These are phyloP conservation scores for Nyctibius bracteatus DNA, from an alignment of 2,113 vertebrate species.

Conservation along the genomic window DNA sequence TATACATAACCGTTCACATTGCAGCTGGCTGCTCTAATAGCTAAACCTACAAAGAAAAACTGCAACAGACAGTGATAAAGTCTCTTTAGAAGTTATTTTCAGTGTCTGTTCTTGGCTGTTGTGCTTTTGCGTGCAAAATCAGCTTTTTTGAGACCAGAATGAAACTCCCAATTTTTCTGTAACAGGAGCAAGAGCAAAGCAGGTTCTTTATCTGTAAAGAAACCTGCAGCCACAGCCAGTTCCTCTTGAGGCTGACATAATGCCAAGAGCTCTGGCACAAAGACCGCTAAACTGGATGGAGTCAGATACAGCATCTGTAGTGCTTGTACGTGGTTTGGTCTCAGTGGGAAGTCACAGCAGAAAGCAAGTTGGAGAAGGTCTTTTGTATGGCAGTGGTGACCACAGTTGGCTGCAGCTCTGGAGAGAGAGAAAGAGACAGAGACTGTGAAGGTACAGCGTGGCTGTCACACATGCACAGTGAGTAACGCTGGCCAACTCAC, in stretches of 20 bases:
- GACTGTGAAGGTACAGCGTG: neutral
- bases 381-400: neutral
- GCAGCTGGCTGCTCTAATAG: neutral
- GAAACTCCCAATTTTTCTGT: neutral
- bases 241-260: neutral
- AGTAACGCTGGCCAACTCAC: neutral
- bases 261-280: neutral
- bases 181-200: neutral
- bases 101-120: neutral
- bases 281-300: neutral
- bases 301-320: neutral
- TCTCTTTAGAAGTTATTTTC: neutral
- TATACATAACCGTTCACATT: neutral
- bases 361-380: neutral
- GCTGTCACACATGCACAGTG: rapidly evolving
- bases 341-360: neutral
- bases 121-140: neutral
- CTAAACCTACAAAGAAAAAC: neutral
- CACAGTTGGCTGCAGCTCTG: neutral
- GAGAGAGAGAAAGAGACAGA: neutral
- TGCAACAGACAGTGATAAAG: neutral
- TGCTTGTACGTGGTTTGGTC: neutral
- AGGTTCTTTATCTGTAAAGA: neutral
- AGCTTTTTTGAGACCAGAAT: neutral
- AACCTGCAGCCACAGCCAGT: neutral